Conservation (phyloP, 2,888 invertebrate genomes). For the Corbicula japonica region DNA sequence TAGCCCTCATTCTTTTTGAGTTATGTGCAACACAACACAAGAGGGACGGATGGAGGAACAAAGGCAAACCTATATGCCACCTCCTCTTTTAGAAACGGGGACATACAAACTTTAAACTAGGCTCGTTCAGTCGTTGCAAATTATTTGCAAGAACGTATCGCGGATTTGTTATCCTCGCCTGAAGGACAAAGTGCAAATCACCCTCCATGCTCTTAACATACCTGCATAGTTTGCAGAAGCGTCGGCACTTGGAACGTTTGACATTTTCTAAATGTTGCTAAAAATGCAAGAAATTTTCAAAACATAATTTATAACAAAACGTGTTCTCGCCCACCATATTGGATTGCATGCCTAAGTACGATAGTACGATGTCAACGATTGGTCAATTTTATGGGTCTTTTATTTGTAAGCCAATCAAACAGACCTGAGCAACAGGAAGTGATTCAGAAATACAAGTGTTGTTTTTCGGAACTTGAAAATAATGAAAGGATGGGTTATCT, state of each 20-base stretch:
- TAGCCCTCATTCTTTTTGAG: no score
- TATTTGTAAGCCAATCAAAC: constrained; percentile 3
- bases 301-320: constrained; percentile 3
- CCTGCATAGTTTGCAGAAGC: constrained; percentile 3
- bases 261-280: constrained; percentile 4
- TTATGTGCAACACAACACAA: no score
- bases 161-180: no score
- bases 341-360: neutral
- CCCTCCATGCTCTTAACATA: neutral
- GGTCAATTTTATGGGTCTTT: constrained; percentile 5
- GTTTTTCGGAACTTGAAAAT: no score
- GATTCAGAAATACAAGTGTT: neutral
- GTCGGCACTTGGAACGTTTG: neutral
- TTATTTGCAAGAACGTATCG: no score
- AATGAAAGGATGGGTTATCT: no score
- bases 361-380: neutral
- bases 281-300: neutral
- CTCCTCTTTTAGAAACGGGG: no score
- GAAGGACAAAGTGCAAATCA: no score
- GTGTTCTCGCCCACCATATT: constrained; percentile 20
- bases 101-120: no score
- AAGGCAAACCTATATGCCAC: no score
- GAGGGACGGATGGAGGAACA: no score
- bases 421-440: constrained; percentile 5
- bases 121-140: no score